Evolutionary conservation across 2,888 invertebrate species (phyloP), one percentile per base, ranked within the genome.

Genomic region (Dicyrtoma fusca): DNA sequence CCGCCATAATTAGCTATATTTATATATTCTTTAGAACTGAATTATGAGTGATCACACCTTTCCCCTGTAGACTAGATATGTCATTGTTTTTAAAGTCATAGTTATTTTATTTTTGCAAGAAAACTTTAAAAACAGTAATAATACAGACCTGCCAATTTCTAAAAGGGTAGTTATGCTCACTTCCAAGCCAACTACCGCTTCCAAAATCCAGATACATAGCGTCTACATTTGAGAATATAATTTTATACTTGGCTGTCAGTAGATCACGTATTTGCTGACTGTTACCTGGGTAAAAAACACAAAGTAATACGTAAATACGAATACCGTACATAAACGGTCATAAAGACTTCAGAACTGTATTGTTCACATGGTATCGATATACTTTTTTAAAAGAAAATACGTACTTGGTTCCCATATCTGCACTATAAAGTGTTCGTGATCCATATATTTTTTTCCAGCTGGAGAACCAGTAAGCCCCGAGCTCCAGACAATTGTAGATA

Each of bases 171-270:
- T 75, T 73, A 55, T 79, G 78, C 19, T 79, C 71, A 34, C 47
- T 69, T n/a, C 79, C 79, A 11, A 79, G 68, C 79, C 79, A 79
- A 25, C 75, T 74, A 13, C 79, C 77, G 8, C 42, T 66, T 82
- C 94, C 94, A 81, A 94, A 94, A 83, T 94, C 94, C 0, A 94
- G 86, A 82, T 94, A 94, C 0, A 92, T 84, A 0, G 91, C 91
- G 82, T 95, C 94, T 81, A 92, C 92, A 83, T 94, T 94, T 1
- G 93, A 93, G 74, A 94, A 86, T 75, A 95, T 93, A 23, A 94
- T 83, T 23, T 86, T 87, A 82, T 89, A 94, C 10, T 90, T 90
- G 73, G 90, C 89, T 53, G 88, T 83, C 1, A 93, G 83, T 0
- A 94, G 85, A 64, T 89, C 88, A 6, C 84, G 83, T 6, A 82